Evolutionary conservation across 2,888 invertebrate species (phyloP), one percentile per base, ranked within the genome.

Genomic region (Herminia tarsipennalis): DNA sequence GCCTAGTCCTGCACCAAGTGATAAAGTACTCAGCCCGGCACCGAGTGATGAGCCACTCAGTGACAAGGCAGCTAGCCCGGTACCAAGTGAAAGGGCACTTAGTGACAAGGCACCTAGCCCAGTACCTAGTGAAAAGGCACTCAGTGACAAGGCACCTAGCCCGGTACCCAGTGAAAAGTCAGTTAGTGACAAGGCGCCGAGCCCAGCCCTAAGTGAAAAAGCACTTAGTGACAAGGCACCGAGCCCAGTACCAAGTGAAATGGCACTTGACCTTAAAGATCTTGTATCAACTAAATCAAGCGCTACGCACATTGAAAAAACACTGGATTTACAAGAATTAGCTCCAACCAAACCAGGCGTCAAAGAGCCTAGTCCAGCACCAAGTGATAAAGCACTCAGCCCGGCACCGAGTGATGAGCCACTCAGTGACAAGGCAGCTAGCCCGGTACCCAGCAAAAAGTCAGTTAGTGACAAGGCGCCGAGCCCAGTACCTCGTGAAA

Each of bases 81-180:
- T 52, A 1, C 12, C 5, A 0, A 45, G 21, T 21, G 39, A 42
- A n/a, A 35, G 16, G 9, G 14, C 16, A 13, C 3, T 27, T 1
- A 44, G 48, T 8, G 33, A 56, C 9, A 55, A 69, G 34, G 25
- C 45, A 30, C 36, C 40, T 9, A 70, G 65, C 38, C 59, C 59
- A 20, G 58, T 57, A 40, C 42, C 51, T 17, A 63, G 60, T 3
- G 20, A 44, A 1, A 40, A 52, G 21, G 42, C 10, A 12, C 5
- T 21, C 2, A 25, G n/a, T 17, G 34, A 41, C 5, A 20, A 40
- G 38, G 13, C 27, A 5, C 17, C 45, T 1, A 39, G 55, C 22
- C 42, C 46, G 1, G 24, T 45, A 21, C 40, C 28, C 0, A 35
- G n/a, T n/a, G n/a, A n/a, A n/a, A n/a, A n/a, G n/a, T n/a, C n/a